Conservation (phyloP, 2,113 vertebrate genomes). For the Rostratula benghalensis region DNA sequence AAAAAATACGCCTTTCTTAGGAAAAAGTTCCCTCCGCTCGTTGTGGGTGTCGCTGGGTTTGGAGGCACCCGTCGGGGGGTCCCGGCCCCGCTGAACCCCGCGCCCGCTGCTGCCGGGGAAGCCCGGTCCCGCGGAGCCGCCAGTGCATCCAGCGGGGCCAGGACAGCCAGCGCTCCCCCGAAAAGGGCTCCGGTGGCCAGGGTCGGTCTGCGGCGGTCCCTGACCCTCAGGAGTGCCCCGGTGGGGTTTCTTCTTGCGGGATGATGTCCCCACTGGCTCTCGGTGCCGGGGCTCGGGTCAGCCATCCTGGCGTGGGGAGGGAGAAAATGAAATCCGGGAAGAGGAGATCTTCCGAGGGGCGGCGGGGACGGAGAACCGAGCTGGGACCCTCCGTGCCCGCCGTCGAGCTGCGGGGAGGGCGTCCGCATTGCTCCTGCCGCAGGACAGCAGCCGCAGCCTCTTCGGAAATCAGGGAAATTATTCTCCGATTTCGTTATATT, state of each 20-base stretch:
- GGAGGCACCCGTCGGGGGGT: background rate
- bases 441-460: background rate
- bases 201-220: background rate
- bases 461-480: background rate
- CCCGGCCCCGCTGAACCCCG: background rate
- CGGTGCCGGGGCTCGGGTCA: background rate
- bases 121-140: rapidly evolving
- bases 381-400: background rate
- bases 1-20: background rate
- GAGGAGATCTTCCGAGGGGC: background rate
- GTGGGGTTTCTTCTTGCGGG: background rate
- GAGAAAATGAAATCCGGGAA: background rate
- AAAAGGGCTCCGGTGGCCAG: background rate
- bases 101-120: background rate
- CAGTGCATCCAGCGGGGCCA: background rate
- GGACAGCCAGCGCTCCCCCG: background rate
- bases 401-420: background rate
- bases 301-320: background rate
- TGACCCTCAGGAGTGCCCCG: background rate
- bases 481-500: background rate
- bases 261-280: background rate
- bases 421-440: background rate
- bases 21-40: background rate
- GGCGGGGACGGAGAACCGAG: background rate
- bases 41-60: background rate